Evolutionary conservation across 2,797 vertebrate genomes (phyloP).

Genomic region (Sandelia bainsii): DNA sequence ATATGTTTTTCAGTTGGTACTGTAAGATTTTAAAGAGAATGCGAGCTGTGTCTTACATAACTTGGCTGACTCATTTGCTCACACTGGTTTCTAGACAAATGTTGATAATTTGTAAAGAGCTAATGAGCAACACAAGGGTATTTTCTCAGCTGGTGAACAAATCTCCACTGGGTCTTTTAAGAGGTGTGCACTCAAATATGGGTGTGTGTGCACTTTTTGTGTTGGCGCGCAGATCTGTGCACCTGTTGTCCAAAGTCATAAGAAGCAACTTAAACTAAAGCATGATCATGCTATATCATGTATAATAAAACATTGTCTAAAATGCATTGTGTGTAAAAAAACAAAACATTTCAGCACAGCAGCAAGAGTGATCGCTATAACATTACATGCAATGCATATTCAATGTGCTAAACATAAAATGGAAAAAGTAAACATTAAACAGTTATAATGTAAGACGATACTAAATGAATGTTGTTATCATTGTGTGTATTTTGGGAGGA

Average conservation of each 20-base stretch:
- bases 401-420: not conserved
- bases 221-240: not conserved
- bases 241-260: not conserved
- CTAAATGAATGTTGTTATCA: not conserved
- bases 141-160: not conserved
- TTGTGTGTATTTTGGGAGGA: not conserved
- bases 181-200: not conserved
- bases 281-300: too few relatives aligned
- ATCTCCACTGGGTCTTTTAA: not conserved
- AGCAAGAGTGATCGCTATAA: not conserved
- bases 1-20: too few relatives aligned
- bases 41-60: slow-evolving; percentile 2
- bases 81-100: not conserved
- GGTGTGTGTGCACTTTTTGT: not conserved
- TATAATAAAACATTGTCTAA: not conserved
- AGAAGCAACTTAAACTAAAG: not conserved
- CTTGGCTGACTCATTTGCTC: slow-evolving; percentile 4
- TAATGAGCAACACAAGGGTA: not conserved
- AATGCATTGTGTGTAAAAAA: too few relatives aligned
- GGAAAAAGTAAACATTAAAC: too few relatives aligned
- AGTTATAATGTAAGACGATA: too few relatives aligned
- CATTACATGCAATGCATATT: too few relatives aligned
- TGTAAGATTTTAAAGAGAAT: not conserved
- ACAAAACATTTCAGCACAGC: not conserved
- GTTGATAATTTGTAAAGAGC: not conserved